Base-by-base conservation (phyloP, 2,888 invertebrate genomes). In the Caenorhabditis virilis region DNA sequence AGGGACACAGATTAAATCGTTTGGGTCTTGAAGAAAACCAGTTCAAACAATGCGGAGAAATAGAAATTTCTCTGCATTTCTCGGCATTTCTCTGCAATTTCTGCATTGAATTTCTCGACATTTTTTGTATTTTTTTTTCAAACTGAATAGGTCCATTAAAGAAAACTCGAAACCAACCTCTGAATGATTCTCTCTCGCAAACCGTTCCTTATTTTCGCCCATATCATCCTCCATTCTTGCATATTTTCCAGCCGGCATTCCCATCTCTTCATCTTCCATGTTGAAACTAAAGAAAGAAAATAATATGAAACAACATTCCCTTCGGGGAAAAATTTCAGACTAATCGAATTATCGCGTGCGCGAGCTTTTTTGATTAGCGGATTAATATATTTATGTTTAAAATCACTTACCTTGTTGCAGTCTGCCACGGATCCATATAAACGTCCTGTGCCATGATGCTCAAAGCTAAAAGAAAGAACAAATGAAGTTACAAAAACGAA, bases 101-200 rank as follows among this genome's bases (percentile, higher is more conserved):
- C n/a, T n/a, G n/a, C n/a, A n/a, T n/a, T n/a, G n/a, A n/a, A n/a
- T n/a, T n/a, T n/a, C n/a, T n/a, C n/a, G n/a, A n/a, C n/a, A n/a
- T n/a, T n/a, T n/a, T n/a, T n/a, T n/a, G n/a, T n/a, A n/a, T n/a
- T n/a, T n/a, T n/a, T n/a, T n/a, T n/a, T n/a, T n/a, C n/a, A n/a
- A n/a, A n/a, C n/a, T n/a, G n/a, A n/a, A n/a, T n/a, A n/a, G n/a
- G n/a, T n/a, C n/a, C n/a, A n/a, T n/a, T n/a, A n/a, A n/a, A n/a
- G n/a, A 39, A 41, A n/a, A 20, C 18, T 27, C n/a, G n/a, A n/a
- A n/a, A 30, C 46, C 41, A 18, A 72, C 72, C 57, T 81, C 81
- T 22, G 77, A 78, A 65, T 81, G 81, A 42, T 81, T 81, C 54
- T 81, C 81, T 18, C 81, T 64, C 0, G 81, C 82, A 47, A 81